phyloP scores from a whole-genome alignment of 2,113 vertebrate species.

The Orycteropus afer region DNA sequence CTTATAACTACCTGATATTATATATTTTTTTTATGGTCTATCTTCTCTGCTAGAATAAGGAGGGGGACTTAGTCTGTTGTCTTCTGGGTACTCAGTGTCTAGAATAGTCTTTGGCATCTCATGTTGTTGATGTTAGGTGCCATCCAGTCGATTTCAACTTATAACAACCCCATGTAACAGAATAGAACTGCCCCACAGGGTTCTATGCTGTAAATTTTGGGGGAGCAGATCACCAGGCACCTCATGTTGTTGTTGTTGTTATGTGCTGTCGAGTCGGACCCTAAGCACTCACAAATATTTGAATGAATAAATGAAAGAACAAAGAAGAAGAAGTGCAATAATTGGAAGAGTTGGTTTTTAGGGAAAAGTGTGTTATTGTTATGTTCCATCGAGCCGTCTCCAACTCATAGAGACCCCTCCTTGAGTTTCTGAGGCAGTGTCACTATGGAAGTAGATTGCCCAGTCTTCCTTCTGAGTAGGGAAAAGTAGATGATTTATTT shows the following conservation, averaged over 20 bases:
- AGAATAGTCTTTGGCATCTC: background rate
- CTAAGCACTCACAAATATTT: background rate
- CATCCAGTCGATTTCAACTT: background rate
- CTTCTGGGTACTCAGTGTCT: background rate
- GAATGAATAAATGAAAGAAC: background rate
- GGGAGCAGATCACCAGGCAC: background rate
- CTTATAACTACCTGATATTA: background rate
- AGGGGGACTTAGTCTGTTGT: background rate
- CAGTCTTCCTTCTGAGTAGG: too few species aligned
- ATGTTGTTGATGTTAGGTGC: background rate
- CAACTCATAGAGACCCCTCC: too few species aligned
- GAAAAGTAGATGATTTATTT: too few species aligned
- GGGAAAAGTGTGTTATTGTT: too few species aligned
- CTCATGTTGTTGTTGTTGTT: too few species aligned
- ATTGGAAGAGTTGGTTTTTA: background rate
- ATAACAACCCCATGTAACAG: background rate
- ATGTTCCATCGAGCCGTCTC: too few species aligned
- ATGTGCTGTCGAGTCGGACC: too few species aligned
- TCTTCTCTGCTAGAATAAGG: background rate
- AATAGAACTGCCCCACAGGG: background rate
- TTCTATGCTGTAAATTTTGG: background rate
- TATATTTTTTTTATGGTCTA: background rate
- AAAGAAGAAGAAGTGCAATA: background rate
- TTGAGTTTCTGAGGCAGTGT: too few species aligned
- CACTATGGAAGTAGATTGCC: too few species aligned